phyloP scores from a whole-genome alignment of 2,113 vertebrate species.

The Trematomus loennbergii region DNA sequence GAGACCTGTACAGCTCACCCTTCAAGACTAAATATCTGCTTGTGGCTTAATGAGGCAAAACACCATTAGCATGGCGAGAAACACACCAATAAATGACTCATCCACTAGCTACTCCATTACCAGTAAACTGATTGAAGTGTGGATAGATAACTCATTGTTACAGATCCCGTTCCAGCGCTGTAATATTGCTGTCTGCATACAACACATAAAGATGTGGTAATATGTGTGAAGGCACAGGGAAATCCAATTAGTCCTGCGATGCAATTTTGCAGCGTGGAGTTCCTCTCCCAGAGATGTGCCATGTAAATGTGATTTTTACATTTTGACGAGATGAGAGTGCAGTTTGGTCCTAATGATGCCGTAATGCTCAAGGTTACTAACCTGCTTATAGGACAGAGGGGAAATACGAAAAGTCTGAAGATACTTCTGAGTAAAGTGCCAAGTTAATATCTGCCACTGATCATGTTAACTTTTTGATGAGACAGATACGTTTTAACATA shows the following conservation, averaged over 20 bases:
- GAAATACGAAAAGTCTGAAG: constrained; percentile 19
- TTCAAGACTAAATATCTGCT: constrained; percentile 55
- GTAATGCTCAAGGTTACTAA: constrained; percentile 66
- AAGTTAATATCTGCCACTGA: constrained; percentile 4
- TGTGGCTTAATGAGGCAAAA: constrained; percentile 71
- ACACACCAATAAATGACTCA: constrained; percentile 72
- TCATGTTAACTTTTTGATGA: background rate
- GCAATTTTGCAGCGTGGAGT: constrained; percentile 69
- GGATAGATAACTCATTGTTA: constrained; percentile 62
- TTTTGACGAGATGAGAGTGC: constrained; percentile 68
- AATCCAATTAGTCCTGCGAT: constrained; percentile 75
- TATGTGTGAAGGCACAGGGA: constrained; percentile 65
- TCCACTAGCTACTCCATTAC: constrained; percentile 74
- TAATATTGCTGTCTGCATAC: constrained; percentile 62
- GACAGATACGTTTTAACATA: background rate
- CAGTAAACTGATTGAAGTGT: constrained; percentile 68
- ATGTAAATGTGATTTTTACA: constrained; percentile 75
- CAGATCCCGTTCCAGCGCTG: constrained; percentile 47
- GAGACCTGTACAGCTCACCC: constrained; percentile 33
- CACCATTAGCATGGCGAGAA: constrained; percentile 63
- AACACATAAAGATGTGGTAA: constrained; percentile 74
- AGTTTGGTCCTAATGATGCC: constrained; percentile 59
- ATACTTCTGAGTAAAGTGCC: constrained; percentile 26
- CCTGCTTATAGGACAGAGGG: constrained; percentile 37
- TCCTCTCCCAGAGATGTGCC: constrained; percentile 65